Conservation (phyloP, 2,113 vertebrate species). For the Steatornis caripensis region DNA sequence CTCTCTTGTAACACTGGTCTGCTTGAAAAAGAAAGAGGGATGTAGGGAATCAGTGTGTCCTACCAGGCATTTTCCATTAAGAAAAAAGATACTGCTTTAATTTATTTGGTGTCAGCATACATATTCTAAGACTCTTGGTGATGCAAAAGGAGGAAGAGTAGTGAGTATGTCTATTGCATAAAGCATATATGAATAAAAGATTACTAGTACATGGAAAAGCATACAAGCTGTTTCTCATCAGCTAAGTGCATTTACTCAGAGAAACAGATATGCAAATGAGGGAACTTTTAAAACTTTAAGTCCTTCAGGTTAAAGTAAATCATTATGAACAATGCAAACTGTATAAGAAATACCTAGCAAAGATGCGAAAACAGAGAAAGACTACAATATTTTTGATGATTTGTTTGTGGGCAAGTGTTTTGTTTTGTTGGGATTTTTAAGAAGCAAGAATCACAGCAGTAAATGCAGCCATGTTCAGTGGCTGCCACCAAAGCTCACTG, state of each 20-base stretch:
- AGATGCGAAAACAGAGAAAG: slow-evolving; percentile 12
- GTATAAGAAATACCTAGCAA: slow-evolving; percentile 16
- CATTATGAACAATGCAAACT: slow-evolving; percentile 64
- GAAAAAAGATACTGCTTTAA: background rate
- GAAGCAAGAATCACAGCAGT: background rate
- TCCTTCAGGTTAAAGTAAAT: slow-evolving; percentile 49
- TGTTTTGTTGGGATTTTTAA: background rate
- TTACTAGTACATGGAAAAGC: background rate
- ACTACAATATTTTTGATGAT: slow-evolving; percentile 7
- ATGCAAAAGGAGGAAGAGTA: slow-evolving; percentile 15
- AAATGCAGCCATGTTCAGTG: slow-evolving; percentile 1
- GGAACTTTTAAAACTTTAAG: slow-evolving; percentile 66
- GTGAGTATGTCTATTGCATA: slow-evolving; percentile 18
- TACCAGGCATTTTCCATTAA: background rate
- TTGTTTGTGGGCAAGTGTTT: background rate
- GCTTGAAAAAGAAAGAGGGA: slow-evolving; percentile 6
- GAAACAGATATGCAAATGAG: slow-evolving; percentile 41
- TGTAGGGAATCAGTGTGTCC: background rate
- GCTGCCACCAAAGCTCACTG: slow-evolving; percentile 1
- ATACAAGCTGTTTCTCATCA: slow-evolving; percentile 23
- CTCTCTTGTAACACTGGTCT: background rate
- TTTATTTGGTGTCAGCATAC: slow-evolving; percentile 26
- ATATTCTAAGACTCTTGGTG: background rate
- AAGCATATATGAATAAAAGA: slow-evolving; percentile 61
- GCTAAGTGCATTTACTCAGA: slow-evolving; percentile 4